Evolutionary conservation across 2,797 vertebrate species (phyloP), one percentile per base, ranked within the genome.

Genomic region (Heterohyrax brucei): DNA sequence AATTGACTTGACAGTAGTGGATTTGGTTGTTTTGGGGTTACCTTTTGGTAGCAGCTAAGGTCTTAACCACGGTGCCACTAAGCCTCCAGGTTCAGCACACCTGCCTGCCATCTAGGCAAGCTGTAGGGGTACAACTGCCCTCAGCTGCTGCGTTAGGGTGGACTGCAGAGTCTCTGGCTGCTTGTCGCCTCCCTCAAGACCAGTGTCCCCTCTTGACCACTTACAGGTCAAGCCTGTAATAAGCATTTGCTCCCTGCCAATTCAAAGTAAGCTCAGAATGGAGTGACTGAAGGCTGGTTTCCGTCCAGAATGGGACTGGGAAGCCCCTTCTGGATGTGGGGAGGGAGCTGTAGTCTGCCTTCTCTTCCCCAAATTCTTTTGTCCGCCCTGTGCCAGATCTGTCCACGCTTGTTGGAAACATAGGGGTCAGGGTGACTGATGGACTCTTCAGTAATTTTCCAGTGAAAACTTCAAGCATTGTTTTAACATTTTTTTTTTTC

Each of bases 381-480:
- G 4, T 87, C 77, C 56, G 87, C 56, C 72, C 44, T 68, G 85
- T 33, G 16, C 22, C 79, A 66, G 44, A 90, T 26, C 19, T 79
- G 28, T 83, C 30, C 50, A 66, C 3, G 12, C 33, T 72, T 68
- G 10, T 10, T 72, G 87, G 28, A 87, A 94, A 89, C 5, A 28
- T 24, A 22, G 26, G 7, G 13, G 30, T 86, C 79, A 96, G 81
- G 48, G 59, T 86, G 48, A 83, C 48, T 83, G 79, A 39, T 39
- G 39, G 39, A 80, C 83, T 83, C 66, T 86, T 87, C 59, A 91
- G 72, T 95, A 46, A 87, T 89, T 95, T 94, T 89, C 80, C 39
- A 88, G n/a, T 53, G 81, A 70, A 8, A 80, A 91, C 56, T 93
- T 84, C 56, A 92, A 90, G 95, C 19, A 59, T 64, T 89, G 30